Base-by-base conservation (phyloP, 1,140 invertebrate genomes). In the Schlechtendalia chinensis region DNA sequence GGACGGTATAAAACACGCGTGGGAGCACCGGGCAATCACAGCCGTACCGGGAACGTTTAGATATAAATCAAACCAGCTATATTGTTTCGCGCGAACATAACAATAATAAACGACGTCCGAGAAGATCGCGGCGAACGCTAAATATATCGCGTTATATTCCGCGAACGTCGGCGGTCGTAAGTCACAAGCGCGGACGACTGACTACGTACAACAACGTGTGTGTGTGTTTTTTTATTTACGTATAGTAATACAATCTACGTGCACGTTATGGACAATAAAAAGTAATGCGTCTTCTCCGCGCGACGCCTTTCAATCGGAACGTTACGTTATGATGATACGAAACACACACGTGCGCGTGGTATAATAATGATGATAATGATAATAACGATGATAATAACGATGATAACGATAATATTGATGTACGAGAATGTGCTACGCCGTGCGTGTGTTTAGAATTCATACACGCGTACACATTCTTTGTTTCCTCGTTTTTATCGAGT, bases 71-170 rank as follows among this genome's bases (percentile, higher is more conserved):
- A 63, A 63, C 29, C 59, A 63, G 17, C 59, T 63, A 39, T 39
- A 65, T 65, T 65, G 61, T 65, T 65, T 65, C 29, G 32, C 32
- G 61, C 19, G 27, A n/a, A 11, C 19, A 32, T 65, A 65, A 65
- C n/a, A n/a, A n/a, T 39, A 3, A 65, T 65, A 32, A 65, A 65
- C 29, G 61, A 65, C 61, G 61, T 32, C 61, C 17, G 29, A 39
- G 61, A 65, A 65, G 61, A 65, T 39, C 29, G 61, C 11, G 29
- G 32, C 8, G 32, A 8, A 39, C 32, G 32, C 32, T 39, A 65
- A 65, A 65, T 65, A 65, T n/a, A n/a, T n/a, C n/a, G n/a, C n/a
- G n/a, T 65, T 32, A 27, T 65, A 65, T 65, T 65, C 61, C 29
- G 29, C 61, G 61, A 65, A 65, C 61, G 19, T 29, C 61, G 61